phyloP scores from a whole-genome alignment of 2,888 invertebrate species.

The Mythimna albipuncta region DNA sequence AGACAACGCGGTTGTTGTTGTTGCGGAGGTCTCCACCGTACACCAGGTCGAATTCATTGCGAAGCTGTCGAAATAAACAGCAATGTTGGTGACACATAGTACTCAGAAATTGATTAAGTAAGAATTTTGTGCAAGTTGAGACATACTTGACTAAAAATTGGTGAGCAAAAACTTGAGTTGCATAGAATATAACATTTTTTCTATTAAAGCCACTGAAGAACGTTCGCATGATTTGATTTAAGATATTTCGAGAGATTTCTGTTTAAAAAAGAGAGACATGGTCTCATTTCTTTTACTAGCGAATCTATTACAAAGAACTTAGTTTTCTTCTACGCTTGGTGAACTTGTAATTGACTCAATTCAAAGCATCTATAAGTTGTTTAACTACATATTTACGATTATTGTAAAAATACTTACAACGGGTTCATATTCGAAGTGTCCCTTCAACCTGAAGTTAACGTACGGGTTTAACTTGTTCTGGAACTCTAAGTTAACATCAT shows the following conservation, averaged over 20 bases:
- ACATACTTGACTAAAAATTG: too few species aligned
- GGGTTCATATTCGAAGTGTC: slow-evolving; percentile 85
- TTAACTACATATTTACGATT: slow-evolving; percentile 81
- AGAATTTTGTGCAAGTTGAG: too few species aligned
- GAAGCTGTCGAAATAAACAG: slow-evolving; percentile 68
- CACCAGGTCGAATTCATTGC: slow-evolving; percentile 89
- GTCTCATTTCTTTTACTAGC: too few species aligned
- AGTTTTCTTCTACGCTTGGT: not conserved
- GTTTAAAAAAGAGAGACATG: too few species aligned
- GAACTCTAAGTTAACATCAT: slow-evolving; percentile 87
- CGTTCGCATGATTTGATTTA: too few species aligned
- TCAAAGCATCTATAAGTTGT: slow-evolving; percentile 86
- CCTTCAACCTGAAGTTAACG: slow-evolving; percentile 91
- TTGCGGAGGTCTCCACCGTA: slow-evolving; percentile 91
- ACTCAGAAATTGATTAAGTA: too few species aligned
- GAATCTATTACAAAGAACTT: too few species aligned
- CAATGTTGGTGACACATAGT: not conserved
- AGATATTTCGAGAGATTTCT: too few species aligned
- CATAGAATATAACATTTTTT: too few species aligned
- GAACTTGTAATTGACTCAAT: slow-evolving; percentile 76
- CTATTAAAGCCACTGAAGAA: too few species aligned
- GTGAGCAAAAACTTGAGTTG: too few species aligned
- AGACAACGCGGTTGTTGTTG: slow-evolving; percentile 89
- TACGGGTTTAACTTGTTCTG: slow-evolving; percentile 91
- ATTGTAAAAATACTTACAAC: slow-evolving; percentile 74